A percentile compares a stretch with the other conserved stretches of the same genome.
phyloP scores from a whole-genome alignment of 2,797 vertebrate species.

The Trachops cirrhosus region DNA sequence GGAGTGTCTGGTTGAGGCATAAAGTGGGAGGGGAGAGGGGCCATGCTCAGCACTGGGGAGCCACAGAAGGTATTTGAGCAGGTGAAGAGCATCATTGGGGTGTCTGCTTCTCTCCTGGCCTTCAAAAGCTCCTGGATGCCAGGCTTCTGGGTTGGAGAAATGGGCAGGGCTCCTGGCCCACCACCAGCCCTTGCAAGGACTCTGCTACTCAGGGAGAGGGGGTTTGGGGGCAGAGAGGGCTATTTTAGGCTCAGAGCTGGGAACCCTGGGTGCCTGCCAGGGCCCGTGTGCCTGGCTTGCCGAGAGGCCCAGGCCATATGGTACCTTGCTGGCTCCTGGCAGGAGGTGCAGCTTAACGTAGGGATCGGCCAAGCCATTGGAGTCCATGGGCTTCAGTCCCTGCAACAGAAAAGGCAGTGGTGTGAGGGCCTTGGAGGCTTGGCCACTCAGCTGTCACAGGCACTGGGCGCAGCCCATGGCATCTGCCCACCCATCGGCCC shows the following conservation, averaged over 20 bases:
- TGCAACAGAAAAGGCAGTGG: constrained; percentile 65
- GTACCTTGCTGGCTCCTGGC: constrained; percentile 98
- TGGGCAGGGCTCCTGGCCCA: neutral
- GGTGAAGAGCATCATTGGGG: neutral
- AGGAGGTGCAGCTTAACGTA: constrained; percentile 97
- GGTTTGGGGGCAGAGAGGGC: neutral
- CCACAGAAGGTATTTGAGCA: neutral
- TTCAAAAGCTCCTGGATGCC: too few relatives aligned
- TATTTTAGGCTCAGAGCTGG: constrained; percentile 34
- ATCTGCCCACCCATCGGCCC: accelerated
- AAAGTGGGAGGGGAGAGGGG: neutral
- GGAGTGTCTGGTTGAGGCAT: neutral
- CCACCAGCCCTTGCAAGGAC: neutral
- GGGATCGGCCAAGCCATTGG: constrained; percentile 95
- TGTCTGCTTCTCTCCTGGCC: neutral
- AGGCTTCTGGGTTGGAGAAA: neutral
- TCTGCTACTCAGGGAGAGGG: neutral
- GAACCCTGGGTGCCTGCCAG: neutral
- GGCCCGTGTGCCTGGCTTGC: neutral
- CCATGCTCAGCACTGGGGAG: neutral
- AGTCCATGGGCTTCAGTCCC: constrained; percentile 98
- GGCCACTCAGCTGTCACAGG: neutral
- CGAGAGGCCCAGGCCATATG: neutral
- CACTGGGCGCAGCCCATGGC: neutral
- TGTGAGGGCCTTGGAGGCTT: neutral